Conservation (phyloP, 2,797 vertebrate species). For the Typhlichthys subterraneus region DNA sequence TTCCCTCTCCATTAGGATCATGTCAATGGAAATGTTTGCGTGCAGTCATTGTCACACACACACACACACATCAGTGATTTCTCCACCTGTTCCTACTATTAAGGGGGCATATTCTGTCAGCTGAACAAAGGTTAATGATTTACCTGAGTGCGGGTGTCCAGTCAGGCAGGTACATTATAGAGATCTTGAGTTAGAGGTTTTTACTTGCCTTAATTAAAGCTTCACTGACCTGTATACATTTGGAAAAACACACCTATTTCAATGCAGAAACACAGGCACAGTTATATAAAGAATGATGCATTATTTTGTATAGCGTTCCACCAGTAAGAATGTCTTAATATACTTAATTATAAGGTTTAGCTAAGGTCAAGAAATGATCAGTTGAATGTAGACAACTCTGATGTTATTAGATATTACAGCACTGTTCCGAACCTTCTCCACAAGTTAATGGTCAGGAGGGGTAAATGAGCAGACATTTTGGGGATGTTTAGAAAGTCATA, state of each 20-base stretch:
- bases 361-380: background rate
- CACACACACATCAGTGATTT: background rate
- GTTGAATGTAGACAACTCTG: slow-evolving; percentile 12
- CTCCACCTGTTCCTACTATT: slow-evolving; percentile 63
- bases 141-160: slow-evolving; percentile 45
- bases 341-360: background rate
- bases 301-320: too few relatives aligned
- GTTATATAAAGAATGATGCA: too few relatives aligned
- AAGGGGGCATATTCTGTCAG: slow-evolving; percentile 65
- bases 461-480: too few relatives aligned
- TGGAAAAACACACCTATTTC: background rate
- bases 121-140: slow-evolving; percentile 81
- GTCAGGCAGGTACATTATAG: slow-evolving; percentile 26
- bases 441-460: slow-evolving; percentile 27
- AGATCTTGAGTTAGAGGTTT: slow-evolving; percentile 12
- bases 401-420: slow-evolving; percentile 10
- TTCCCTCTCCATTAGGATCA: slow-evolving; percentile 55
- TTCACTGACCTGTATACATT: background rate
- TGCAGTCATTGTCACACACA: slow-evolving; percentile 31
- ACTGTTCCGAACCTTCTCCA: slow-evolving; percentile 9
- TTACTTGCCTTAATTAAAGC: background rate
- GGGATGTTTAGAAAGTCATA: too few relatives aligned
- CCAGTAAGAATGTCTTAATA: too few relatives aligned
- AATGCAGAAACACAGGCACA: too few relatives aligned
- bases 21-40: slow-evolving; percentile 38